phyloP scores from a whole-genome alignment of 2,797 vertebrate genomes.

The Hylomyscus alleni region DNA sequence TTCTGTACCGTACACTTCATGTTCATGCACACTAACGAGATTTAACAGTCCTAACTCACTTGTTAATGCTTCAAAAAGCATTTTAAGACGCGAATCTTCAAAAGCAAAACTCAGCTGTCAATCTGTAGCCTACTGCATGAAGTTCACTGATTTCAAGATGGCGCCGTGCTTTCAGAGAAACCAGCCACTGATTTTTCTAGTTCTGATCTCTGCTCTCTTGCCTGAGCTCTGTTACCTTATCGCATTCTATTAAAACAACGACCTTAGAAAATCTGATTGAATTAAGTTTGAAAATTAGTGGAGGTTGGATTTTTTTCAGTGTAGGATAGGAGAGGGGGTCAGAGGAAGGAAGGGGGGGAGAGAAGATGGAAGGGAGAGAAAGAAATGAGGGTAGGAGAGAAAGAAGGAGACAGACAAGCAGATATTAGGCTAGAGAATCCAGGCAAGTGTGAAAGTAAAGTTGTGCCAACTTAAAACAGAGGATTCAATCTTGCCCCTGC shows the following conservation, averaged over 20 bases:
- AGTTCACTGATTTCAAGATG: conserved; percentile 54
- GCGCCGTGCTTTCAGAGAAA: conserved; percentile 40
- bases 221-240: conserved; percentile 55
- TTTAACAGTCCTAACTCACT: conserved; percentile 64
- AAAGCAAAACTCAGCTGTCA: conserved; percentile 61
- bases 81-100: conserved; percentile 74
- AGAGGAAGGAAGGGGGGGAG: accelerated
- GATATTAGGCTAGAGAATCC: neutral
- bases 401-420: neutral
- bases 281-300: conserved; percentile 52
- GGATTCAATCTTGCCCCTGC: neutral
- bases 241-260: neutral
- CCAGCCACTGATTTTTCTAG: neutral
- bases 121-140: conserved; percentile 53
- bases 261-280: neutral
- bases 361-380: too few relatives aligned
- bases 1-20: neutral
- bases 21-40: conserved; percentile 68
- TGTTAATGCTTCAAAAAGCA: conserved; percentile 71
- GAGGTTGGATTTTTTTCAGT: conserved; percentile 16
- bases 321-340: accelerated
- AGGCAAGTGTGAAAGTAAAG: neutral
- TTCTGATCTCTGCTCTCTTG: conserved; percentile 38
- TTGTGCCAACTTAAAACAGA: neutral
- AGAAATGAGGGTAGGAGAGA: too few relatives aligned